Conservation (phyloP, 64 coral and sea anemone genomes). For the Montipora cactus region DNA sequence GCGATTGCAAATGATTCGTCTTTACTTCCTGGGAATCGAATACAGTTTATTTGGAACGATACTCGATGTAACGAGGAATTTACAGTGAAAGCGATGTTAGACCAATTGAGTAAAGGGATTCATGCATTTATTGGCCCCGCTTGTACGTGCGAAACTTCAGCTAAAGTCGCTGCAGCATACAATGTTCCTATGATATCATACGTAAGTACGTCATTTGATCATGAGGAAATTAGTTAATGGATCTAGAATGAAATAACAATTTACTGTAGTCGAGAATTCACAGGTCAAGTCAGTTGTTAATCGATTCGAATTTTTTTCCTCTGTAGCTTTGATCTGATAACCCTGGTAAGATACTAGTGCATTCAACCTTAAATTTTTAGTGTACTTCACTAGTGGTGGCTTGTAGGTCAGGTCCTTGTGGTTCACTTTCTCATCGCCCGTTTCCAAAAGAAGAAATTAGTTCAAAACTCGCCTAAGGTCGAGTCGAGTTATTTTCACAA, state of each 20-base stretch:
- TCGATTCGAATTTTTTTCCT: too few relatives aligned
- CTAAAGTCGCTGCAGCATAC: conserved; percentile 19
- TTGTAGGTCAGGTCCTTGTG: too few relatives aligned
- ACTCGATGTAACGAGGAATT: neutral
- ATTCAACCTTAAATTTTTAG: too few relatives aligned
- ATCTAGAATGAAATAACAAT: neutral
- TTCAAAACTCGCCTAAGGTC: too few relatives aligned
- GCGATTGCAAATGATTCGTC: conserved; percentile 15
- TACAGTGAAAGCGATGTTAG: conserved; percentile 18
- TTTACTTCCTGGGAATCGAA: conserved; percentile 5
- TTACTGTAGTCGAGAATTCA: too few relatives aligned
- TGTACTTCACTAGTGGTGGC: too few relatives aligned
- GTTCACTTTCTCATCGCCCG: too few relatives aligned
- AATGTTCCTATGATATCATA: conserved; percentile 67
- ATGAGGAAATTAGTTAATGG: neutral
- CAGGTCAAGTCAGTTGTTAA: too few relatives aligned
- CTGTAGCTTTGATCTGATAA: too few relatives aligned
- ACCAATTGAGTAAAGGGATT: conserved; percentile 44
- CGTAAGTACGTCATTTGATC: conserved; percentile 51
- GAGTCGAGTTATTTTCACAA: too few relatives aligned
- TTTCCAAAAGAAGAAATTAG: too few relatives aligned
- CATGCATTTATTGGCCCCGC: conserved; percentile 53
- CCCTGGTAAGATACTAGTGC: too few relatives aligned
- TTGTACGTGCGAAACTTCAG: conserved; percentile 51
- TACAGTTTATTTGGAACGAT: conserved; percentile 21